Conservation (phyloP, 2,888 invertebrate genomes). For the Furcula furcula region DNA sequence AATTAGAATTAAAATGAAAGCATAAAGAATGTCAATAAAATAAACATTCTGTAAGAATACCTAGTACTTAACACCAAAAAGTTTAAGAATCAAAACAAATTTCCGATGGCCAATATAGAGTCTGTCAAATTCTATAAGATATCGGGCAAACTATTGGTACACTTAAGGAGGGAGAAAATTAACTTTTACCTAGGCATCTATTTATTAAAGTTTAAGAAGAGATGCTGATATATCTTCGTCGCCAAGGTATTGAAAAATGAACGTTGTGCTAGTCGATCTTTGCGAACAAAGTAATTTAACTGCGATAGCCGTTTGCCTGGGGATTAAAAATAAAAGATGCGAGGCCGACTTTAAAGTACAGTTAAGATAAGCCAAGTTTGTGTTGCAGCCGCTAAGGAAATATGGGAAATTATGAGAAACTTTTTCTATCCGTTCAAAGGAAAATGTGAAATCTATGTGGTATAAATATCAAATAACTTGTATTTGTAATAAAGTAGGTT, state of each 20-base stretch:
- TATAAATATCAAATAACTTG: not conserved
- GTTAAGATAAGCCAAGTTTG: constrained; percentile 70
- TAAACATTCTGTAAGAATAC: too few relatives aligned
- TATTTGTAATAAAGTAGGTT: too few relatives aligned
- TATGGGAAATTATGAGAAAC: constrained; percentile 57
- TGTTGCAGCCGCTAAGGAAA: constrained; percentile 50
- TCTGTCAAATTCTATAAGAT: not conserved
- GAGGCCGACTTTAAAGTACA: constrained; percentile 62
- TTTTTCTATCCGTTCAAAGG: constrained; percentile 51
- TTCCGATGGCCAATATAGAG: not conserved
- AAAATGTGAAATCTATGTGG: constrained; percentile 33
- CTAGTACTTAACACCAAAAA: too few relatives aligned
- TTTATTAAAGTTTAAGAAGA: constrained; percentile 61
- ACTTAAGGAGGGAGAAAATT: constrained; percentile 11
- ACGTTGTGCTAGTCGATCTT: constrained; percentile 72
- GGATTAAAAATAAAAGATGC: constrained; percentile 74
- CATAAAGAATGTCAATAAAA: too few relatives aligned
- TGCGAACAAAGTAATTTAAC: constrained; percentile 74
- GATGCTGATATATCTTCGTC: too few relatives aligned
- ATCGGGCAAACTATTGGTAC: not conserved
- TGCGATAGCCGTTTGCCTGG: constrained; percentile 57
- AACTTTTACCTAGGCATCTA: constrained; percentile 46
- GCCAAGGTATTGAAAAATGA: constrained; percentile 74
- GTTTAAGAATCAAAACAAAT: too few relatives aligned
- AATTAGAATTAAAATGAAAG: too few relatives aligned